These are phyloP conservation scores for Coelopa frigida DNA, from an alignment of 1,140 invertebrate species.

Conservation along the genomic window DNA sequence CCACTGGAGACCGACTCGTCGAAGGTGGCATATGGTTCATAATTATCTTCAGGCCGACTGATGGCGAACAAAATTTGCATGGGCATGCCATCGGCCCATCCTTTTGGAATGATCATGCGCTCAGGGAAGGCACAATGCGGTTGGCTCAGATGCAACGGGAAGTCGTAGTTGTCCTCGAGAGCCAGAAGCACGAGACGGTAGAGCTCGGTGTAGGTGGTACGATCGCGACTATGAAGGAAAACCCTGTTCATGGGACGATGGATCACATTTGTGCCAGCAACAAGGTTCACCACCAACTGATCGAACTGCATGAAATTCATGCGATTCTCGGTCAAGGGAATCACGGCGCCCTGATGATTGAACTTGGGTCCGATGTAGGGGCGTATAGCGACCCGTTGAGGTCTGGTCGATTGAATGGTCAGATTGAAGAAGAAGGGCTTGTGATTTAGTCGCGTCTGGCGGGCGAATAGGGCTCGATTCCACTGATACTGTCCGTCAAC, in stretches of 20 bases:
- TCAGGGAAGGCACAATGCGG: neutral
- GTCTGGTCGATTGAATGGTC: slow-evolving; percentile 43
- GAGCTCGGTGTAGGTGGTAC: neutral
- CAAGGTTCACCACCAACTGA: too few relatives aligned
- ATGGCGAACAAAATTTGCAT: neutral
- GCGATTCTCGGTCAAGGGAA: too few relatives aligned
- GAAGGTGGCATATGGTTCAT: slow-evolving; percentile 5
- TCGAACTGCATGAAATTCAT: too few relatives aligned
- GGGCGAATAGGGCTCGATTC: slow-evolving; percentile 13
- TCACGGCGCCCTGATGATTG: too few relatives aligned
- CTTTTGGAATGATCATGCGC: neutral
- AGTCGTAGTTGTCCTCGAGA: too few relatives aligned
- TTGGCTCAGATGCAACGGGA: too few relatives aligned
- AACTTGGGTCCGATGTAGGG: too few relatives aligned
- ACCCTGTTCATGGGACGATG: too few relatives aligned
- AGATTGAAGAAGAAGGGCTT: slow-evolving; percentile 52
- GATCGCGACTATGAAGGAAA: neutral
- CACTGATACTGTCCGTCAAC: slow-evolving; percentile 1
- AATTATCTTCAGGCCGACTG: slow-evolving; percentile 7
- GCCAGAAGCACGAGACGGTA: too few relatives aligned
- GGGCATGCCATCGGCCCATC: too few relatives aligned
- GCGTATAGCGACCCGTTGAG: too few relatives aligned
- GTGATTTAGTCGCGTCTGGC: slow-evolving; percentile 51
- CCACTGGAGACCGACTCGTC: slow-evolving; percentile 42
- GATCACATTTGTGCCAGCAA: slow-evolving; percentile 30